Percentiles rank a stretch among this genome's conserved stretches.
These are phyloP conservation scores for Ischnura elegans DNA, from an alignment of 2,888 invertebrate genomes.

Conservation along the genomic window DNA sequence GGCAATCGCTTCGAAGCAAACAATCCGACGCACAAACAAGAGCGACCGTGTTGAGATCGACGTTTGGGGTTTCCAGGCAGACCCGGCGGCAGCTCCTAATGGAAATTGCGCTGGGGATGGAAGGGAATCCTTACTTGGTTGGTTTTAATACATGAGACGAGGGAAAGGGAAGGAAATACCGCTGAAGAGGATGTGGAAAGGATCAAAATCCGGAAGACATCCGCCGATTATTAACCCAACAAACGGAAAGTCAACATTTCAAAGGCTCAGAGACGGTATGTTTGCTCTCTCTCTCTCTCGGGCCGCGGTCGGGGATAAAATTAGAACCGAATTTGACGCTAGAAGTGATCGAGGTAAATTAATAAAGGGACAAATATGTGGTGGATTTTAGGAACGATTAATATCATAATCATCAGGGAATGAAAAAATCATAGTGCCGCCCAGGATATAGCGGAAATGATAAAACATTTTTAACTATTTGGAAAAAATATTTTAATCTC, in stretches of 20 bases:
- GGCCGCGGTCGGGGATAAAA: not conserved
- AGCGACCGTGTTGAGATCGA: too few species aligned
- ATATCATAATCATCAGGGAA: not conserved
- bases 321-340: not conserved
- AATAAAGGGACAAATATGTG: not conserved
- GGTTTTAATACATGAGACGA: not conserved
- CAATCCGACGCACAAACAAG: constrained; percentile 38
- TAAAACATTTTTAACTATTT: too few species aligned
- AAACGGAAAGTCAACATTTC: constrained; percentile 7
- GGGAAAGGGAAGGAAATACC: not conserved
- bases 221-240: constrained; percentile 14
- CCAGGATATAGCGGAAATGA: not conserved
- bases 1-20: constrained; percentile 22
- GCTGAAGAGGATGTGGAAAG: not conserved
- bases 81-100: constrained; percentile 27
- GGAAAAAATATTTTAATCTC: too few species aligned
- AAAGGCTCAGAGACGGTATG: not conserved
- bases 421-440: not conserved
- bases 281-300: not conserved
- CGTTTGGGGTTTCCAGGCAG: too few species aligned
- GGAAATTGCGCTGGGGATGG: constrained; percentile 21
- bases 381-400: not conserved
- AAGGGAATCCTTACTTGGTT: too few species aligned
- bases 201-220: constrained; percentile 1
- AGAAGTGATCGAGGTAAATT: not conserved